Evolutionary conservation across 2,113 vertebrate genomes (phyloP).

Genomic region (Drymodes brunneopygia): DNA sequence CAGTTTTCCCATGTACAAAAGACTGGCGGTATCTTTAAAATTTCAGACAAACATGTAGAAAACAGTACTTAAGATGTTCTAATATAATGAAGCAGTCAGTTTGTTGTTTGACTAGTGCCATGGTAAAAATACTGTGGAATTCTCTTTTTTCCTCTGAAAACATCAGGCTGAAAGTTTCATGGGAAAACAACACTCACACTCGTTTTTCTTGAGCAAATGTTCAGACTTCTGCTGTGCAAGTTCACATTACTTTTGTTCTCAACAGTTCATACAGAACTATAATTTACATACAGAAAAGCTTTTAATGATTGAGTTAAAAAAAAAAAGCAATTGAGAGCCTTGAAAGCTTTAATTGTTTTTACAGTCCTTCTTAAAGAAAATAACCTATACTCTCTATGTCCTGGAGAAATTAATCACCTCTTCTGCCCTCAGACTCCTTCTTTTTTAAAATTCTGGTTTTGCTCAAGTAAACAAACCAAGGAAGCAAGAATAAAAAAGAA

Average conservation of each 20-base stretch:
- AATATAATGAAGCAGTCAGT: background rate
- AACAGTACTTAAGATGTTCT: background rate
- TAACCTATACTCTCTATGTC: background rate
- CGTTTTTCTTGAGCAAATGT: background rate
- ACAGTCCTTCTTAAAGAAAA: background rate
- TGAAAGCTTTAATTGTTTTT: background rate
- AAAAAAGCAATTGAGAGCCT: background rate
- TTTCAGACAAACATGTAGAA: background rate
- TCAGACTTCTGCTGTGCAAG: background rate
- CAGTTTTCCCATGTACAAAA: background rate
- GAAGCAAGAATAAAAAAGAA: background rate
- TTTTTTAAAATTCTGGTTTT: background rate
- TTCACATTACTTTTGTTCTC: background rate
- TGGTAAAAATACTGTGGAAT: background rate
- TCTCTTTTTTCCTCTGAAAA: background rate
- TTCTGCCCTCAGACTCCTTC: background rate
- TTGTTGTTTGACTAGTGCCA: background rate
- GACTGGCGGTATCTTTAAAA: background rate
- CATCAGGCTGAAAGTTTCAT: background rate
- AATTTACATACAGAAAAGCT: background rate
- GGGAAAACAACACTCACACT: background rate
- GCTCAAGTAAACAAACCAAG: background rate
- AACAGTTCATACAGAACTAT: background rate
- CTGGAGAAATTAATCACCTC: background rate
- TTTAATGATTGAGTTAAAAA: background rate